Percentiles rank a stretch among this genome's conserved stretches.
These are phyloP conservation scores for Gavialis gangeticus DNA, from an alignment of 2,113 vertebrate genomes.

Conservation along the genomic window DNA sequence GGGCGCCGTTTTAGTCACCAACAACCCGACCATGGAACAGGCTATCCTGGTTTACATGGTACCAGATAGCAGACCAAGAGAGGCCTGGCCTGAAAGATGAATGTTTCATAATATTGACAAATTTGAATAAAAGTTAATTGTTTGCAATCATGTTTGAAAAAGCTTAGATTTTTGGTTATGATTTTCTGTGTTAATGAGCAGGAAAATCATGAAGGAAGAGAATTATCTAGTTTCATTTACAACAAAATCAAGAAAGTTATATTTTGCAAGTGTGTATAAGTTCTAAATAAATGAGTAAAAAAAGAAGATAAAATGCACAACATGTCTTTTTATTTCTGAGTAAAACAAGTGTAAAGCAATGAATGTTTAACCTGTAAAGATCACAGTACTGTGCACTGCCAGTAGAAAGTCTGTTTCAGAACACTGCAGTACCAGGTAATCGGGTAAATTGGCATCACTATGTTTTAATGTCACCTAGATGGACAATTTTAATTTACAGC, in stretches of 20 bases:
- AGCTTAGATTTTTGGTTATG: neutral
- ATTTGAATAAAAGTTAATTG: neutral
- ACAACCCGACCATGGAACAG: too few species aligned
- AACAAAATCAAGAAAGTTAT: neutral
- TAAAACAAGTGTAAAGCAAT: too few species aligned
- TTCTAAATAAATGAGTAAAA: neutral
- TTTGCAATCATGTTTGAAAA: neutral
- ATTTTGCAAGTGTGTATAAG: neutral
- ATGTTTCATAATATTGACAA: neutral
- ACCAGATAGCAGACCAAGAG: too few species aligned
- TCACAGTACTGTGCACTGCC: neutral
- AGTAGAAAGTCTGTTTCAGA: neutral
- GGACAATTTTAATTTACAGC: neutral
- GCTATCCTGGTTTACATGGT: too few species aligned
- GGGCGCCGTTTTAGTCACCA: too few species aligned
- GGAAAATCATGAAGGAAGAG: neutral
- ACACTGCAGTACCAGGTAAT: neutral
- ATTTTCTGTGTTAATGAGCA: neutral
- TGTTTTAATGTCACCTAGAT: neutral
- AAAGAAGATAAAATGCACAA: neutral
- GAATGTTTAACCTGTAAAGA: neutral
- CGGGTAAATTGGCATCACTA: neutral
- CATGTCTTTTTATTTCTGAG: too few species aligned
- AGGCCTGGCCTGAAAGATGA: too few species aligned
- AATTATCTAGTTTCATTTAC: neutral